These are phyloP conservation scores for Netelia inedita DNA, from an alignment of 2,888 invertebrate genomes.

Conservation along the genomic window DNA sequence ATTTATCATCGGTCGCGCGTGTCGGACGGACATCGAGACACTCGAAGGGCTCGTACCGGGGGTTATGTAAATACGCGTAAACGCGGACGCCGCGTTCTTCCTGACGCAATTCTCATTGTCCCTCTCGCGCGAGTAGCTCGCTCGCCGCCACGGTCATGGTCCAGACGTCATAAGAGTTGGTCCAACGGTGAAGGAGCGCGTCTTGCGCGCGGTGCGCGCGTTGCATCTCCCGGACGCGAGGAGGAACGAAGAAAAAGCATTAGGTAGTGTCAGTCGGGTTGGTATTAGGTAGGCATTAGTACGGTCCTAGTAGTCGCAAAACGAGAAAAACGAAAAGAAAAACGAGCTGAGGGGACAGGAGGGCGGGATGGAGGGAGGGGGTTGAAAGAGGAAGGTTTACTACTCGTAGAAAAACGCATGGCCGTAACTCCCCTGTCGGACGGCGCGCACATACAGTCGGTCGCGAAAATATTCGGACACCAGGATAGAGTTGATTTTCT, in stretches of 20 bases:
- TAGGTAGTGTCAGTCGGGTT: constrained; percentile 27
- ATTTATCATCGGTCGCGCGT: background rate
- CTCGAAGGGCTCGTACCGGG: constrained; percentile 22
- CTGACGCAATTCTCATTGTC: constrained; percentile 59
- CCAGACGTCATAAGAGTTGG: constrained; percentile 37
- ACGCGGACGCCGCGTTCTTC: constrained; percentile 67
- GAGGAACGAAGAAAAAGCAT: constrained; percentile 37
- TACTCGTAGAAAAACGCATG: constrained; percentile 78
- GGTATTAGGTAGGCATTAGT: constrained; percentile 48
- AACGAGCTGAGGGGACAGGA: constrained; percentile 19
- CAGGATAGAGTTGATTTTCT: too few species aligned
- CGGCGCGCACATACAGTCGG: constrained; percentile 49
- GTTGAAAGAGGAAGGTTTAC: constrained; percentile 74
- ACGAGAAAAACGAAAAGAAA: background rate
- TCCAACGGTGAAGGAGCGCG: background rate
- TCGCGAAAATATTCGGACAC: too few species aligned
- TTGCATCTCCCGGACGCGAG: background rate
- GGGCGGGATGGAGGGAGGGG: too few species aligned
- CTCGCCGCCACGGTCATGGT: constrained; percentile 58
- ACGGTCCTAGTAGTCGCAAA: background rate
- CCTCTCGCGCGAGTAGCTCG: constrained; percentile 34
- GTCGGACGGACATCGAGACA: constrained; percentile 23
- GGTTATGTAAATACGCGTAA: constrained; percentile 75
- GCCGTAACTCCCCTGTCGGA: constrained; percentile 76
- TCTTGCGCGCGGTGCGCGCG: constrained; percentile 1